Base-by-base conservation (phyloP, 2,888 invertebrate species). In the Fabriciana adippe region DNA sequence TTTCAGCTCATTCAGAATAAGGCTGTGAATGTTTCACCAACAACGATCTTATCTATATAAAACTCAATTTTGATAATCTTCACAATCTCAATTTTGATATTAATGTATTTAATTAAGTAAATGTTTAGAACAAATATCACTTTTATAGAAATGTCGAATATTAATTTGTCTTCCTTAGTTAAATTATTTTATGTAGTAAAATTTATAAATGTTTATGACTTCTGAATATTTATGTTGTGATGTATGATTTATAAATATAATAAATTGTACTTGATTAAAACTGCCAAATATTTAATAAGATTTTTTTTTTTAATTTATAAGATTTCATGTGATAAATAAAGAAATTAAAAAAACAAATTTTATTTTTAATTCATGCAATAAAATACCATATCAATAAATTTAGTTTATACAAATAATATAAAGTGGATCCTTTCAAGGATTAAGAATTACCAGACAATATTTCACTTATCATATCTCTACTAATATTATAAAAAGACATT, bases 1-100 rank as follows among this genome's bases (percentile, higher is more conserved):
- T 94, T 94, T 76, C 90, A 94, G 94, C 76, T 90, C 94, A 66
- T 94, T 94, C 81, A 87, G 94, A 73, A 94, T 94, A 83, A 88
- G 94, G 75, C 84, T 94, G 74, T 94, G 81, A 93, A 60, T 62
- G 11, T 41, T 41, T 41, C 11, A 8, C 35, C 11, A 41, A 41
- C 8, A 8, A 41, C 2, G 8, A 41, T 11, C 35, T 35, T 1
- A 6, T 0, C 31, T 6, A 8, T 35, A 8, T 35, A 6, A 35
- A 35, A 69, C 67, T 71, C 66, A 64, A 64, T 54, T 54, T 57
- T 61, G 61, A 53, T 64, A 55, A 56, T 55, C 15, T 18, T 47
- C 67, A 70, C 66, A 66, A 67, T 55, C 68, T 72, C 68, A 66
- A 67, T 51, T 66, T 66, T 60, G 66, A 56, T 57, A 66, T 54